Evolutionary conservation across 2,888 invertebrate genomes (phyloP), one percentile per base, ranked within the genome.

Genomic region (Creontiades dilutus): DNA sequence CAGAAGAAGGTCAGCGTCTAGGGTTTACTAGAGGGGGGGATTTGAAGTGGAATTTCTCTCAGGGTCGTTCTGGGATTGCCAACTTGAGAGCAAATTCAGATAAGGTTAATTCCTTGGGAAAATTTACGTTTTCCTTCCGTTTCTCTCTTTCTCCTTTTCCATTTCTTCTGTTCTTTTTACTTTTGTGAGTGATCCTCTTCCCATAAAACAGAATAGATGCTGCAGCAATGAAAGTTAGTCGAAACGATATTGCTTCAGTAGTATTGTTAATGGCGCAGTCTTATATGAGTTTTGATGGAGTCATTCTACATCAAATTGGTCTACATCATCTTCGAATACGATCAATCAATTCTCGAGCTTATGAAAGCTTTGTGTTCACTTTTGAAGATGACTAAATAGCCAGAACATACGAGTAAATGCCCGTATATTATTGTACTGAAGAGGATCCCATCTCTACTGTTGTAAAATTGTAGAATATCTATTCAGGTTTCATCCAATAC

Each of bases 1-100:
- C 14, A 11, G 57, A 47, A 28, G 48, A 47, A 37, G 80, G 19
- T 82, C 82, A 19, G 23, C 27, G 82, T 46, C 78, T 78, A 19
- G 52, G 82, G 37, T 52, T 82, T 52, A 82, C 82, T 19, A n/a
- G n/a, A n/a, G n/a, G 46, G 14, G 23, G 23, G 82, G 55, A 82
- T 82, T 82, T 82, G 23, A 27, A 19, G 82, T 4, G 82, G 52
- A 82, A 82, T 52, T 82, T 52, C 80, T 27, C 47, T 27, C 81
- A n/a, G 23, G 46, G 82, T 82, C 82, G n/a, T 52, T 9, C 48
- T n/a, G 48, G 52, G 82, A 48, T 47, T 82, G 13, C 23, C 82
- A 82, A 82, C 82, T 48, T 16, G 47, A 75, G 55, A 86, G 86
- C 68, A 68, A 75, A 86, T 86, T 86, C 86, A 86, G 76, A 86